Base-by-base conservation (phyloP, 2,888 invertebrate species). In the Eledone cirrhosa region DNA sequence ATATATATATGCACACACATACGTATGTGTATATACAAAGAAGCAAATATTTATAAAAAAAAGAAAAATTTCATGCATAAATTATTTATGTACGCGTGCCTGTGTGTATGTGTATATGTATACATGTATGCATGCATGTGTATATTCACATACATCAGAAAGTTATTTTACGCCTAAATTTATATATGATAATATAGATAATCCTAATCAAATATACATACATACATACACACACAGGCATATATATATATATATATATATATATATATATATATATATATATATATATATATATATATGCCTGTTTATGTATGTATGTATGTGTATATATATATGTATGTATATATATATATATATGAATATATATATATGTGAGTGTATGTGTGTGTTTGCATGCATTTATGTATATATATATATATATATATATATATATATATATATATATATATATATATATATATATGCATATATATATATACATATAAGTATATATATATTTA, bases 201-300 rank as follows among this genome's bases (percentile, higher is more conserved):
- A 27, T 27, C 14, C 24, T 65, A 27, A 24, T 8, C 27, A 22
- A 24, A 22, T 63, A 22, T 8, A 8, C 27, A 63, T 63, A 63
- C 27, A 16, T 63, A 63, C 8, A 63, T 22, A 8, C 5, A 63
- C 8, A 19, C 5, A 63, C 27, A 19, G n/a, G 8, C 27, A 63
- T 63, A 63, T 63, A 63, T 63, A 22, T 63, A 22, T 63, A 22
- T 63, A 22, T 8, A 16, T 63, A 63, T 63, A 63, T 63, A 63
- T 63, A 63, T 63, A 63, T 63, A 63, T 63, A 63, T 63, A 8
- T 63, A 63, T 63, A 63, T 63, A 63, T 63, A 63, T 63, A 63
- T 63, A 63, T 63, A 22, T 63, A 22, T 63, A 22, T 63, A 11
- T 8, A 63, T 63, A 63, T 19, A 63, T 63, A 8, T 63, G 8